Evolutionary conservation across 2,797 vertebrate genomes (phyloP), one percentile per base, ranked within the genome.

Genomic region (Microtus agrestis): DNA sequence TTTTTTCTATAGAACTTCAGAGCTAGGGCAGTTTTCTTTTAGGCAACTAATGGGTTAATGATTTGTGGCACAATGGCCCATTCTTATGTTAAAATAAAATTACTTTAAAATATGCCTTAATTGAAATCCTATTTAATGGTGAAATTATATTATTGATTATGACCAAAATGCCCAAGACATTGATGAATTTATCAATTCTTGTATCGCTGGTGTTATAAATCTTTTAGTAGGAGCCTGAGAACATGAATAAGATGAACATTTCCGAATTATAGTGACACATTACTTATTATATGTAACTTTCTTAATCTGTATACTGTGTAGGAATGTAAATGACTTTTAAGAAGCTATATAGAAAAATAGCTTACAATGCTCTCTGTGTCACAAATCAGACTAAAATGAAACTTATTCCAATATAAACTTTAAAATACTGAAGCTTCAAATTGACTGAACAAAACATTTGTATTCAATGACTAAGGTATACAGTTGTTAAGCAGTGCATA

Each of bases 131-230:
- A 98, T 98, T 98, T 98, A 98, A 97, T 88, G 91, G 93, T 98
- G 98, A 98, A 98, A 98, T 98, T 98, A 97, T 98, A 87, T 98
- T 98, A 99, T 98, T 98, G 98, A 98, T 98, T 98, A 97, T 98
- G 96, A 98, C 98, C 98, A 98, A 97, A 98, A 98, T 98, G 96
- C 97, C 87, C 74, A 77, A 96, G 98, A 97, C 0, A 17, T 96
- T 98, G 98, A 99, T 98, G 96, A 98, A 98, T 98, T 98, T 95
- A 98, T 98, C 98, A 98, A 95, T 98, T 98, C 91, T 71, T 92
- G 48, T 89, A 98, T 98, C 95, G 97, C 96, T 97, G 0, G 0
- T 96, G 78, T 97, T 98, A 98, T 98, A 98, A 98, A 98, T 98
- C 98, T 98, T 98, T 98, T 96, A 97, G 95, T 91, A 79, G 96